Evolutionary conservation across 2,797 vertebrate genomes (phyloP), one percentile per base, ranked within the genome.

Genomic region (Neostethus bicornis): DNA sequence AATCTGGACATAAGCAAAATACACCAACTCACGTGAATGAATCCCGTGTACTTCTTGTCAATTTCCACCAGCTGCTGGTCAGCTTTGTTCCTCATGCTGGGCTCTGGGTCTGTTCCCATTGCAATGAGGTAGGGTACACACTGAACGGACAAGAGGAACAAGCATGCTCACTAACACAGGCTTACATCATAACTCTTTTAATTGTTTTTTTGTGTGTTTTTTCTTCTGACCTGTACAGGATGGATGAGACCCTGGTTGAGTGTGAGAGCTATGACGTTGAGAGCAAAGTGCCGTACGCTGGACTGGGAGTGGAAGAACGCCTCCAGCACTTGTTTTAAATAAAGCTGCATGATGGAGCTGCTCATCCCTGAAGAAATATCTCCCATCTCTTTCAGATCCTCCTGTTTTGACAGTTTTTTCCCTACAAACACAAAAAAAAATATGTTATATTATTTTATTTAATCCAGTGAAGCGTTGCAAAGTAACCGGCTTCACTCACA

Each of bases 71-170:
- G 90, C 58, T 99, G 97, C 69, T 96, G 95, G 81, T 98, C 96
- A 41, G 96, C 91, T 90, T 99, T 98, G 53, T 98, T 99, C 86
- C 96, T 92, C 96, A 98, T 98, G 85, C 93, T 94, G 68, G 95
- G 94, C 84, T 99, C 96, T 64, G 96, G 95, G 89, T 99, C 97
- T 70, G 97, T 99, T 86, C 95, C 97, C 94, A 99, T 97, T 56
- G 97, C 96, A 85, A 98, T 96, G 91, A 99, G 94, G 91, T 99
- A 99, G 0, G 96, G 97, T 59, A 98, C 97, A 91, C 96, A 99
- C 97, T 99, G 81, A 50, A 57, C 23, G 66, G 39, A 72, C 1
- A 9, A 41, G 44, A 51, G 17, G 34, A 61, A 43, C 4, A 13
- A 25, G 16, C 4, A 7, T 28, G 19, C 49, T 49, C 29, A 47